phyloP scores from a whole-genome alignment of 2,113 vertebrate genomes.

The Ginglymostoma cirratum region DNA sequence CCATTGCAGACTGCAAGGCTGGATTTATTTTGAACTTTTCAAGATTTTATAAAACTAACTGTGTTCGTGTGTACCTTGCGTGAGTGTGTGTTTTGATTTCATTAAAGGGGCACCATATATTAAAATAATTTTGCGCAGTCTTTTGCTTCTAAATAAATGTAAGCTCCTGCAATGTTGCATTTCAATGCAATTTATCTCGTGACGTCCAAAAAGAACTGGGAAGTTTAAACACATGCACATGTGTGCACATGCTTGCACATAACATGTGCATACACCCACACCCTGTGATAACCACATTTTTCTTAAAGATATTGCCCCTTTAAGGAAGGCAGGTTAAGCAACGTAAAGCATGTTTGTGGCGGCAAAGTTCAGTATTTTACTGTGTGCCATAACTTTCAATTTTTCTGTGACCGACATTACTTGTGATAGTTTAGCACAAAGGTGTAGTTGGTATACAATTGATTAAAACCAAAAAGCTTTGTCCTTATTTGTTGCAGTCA shows the following conservation, averaged over 20 bases:
- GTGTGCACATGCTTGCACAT: too few relatives aligned
- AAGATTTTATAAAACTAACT: constrained; percentile 12
- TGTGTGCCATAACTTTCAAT: background rate
- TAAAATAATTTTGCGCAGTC: constrained; percentile 45
- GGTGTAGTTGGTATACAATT: background rate
- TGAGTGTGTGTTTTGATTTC: constrained; percentile 6
- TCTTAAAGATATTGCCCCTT: constrained; percentile 11
- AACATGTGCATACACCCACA: background rate
- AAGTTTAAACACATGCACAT: background rate
- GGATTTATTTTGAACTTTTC: constrained; percentile 6
- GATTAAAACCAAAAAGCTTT: too few relatives aligned
- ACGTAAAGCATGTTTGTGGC: background rate
- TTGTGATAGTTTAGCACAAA: background rate
- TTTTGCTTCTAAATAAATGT: background rate
- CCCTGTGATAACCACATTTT: background rate
- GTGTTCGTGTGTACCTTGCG: background rate
- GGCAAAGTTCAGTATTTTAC: background rate
- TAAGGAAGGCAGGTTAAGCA: constrained; percentile 16
- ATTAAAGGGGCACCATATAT: constrained; percentile 16
- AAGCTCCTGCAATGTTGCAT: background rate
- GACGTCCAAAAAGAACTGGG: background rate
- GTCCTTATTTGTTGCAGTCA: background rate
- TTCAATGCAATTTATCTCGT: background rate
- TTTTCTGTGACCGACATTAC: background rate
- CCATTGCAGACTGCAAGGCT: constrained; percentile 6